These are phyloP conservation scores for Decapterus maruadsi DNA, from an alignment of 2,797 vertebrate species.

Conservation along the genomic window DNA sequence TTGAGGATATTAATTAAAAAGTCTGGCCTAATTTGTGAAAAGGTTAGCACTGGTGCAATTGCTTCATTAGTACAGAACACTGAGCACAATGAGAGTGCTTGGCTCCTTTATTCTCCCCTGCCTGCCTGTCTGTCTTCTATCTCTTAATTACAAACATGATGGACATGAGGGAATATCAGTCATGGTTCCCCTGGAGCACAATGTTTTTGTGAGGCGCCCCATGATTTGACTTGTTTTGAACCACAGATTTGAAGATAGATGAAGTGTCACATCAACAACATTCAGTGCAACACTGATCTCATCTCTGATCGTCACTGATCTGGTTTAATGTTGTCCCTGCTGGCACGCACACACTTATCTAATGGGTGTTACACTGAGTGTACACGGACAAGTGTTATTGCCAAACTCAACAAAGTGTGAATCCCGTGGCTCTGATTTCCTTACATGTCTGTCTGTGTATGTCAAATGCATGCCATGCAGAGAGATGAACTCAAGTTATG, in stretches of 20 bases:
- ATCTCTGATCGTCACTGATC: conserved; percentile 58
- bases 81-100: conserved; percentile 32
- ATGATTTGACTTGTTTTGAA: conserved; percentile 46
- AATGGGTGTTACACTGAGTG: conserved; percentile 58
- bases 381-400: conserved; percentile 58
- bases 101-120: conserved; percentile 10
- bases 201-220: conserved; percentile 41
- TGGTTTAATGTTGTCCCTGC: conserved; percentile 47
- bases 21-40: conserved; percentile 56
- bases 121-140: conserved; percentile 21
- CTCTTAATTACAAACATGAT: conserved; percentile 57
- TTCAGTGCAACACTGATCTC: conserved; percentile 50
- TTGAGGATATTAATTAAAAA: conserved; percentile 67
- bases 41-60: conserved; percentile 55
- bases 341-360: conserved; percentile 57
- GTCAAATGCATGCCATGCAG: conserved; percentile 13
- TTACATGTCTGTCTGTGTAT: conserved; percentile 28
- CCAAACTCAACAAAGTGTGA: conserved; percentile 43
- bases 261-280: conserved; percentile 51
- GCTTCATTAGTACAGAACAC: conserved; percentile 63
- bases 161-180: conserved; percentile 45
- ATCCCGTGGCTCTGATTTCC: conserved; percentile 37
- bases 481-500: conserved; percentile 28
- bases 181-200: conserved; percentile 35
- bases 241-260: conserved; percentile 49